Percentiles rank a stretch among this genome's conserved stretches.
phyloP scores from a whole-genome alignment of 1,140 invertebrate genomes.

The Papilio machaon region DNA sequence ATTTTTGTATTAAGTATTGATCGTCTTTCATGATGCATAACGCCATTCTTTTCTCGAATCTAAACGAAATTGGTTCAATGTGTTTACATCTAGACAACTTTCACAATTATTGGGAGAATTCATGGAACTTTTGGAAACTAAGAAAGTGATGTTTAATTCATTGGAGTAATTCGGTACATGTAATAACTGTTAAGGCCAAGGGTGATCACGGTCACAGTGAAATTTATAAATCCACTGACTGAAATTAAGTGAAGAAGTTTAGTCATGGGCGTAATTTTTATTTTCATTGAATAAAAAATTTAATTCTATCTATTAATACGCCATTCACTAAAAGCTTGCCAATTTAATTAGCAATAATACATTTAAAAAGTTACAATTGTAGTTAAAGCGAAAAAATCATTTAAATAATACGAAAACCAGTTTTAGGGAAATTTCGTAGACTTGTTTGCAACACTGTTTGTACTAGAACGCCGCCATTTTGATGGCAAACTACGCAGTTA shows the following conservation, averaged over 20 bases:
- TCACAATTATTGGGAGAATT: not conserved
- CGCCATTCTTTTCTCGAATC: constrained; percentile 20
- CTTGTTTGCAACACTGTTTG: not conserved
- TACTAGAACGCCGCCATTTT: constrained; percentile 30
- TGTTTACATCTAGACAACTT: not conserved
- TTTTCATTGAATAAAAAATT: too few relatives aligned
- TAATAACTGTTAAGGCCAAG: too few relatives aligned
- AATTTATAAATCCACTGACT: too few relatives aligned
- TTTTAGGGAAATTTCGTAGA: not conserved
- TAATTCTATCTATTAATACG: too few relatives aligned
- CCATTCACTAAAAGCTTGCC: too few relatives aligned
- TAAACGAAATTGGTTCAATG: constrained; percentile 2
- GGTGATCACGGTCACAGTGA: too few relatives aligned
- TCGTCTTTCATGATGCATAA: constrained; percentile 5
- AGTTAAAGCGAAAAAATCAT: not conserved
- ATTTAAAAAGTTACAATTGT: too few relatives aligned
- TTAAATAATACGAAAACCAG: not conserved
- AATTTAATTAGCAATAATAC: too few relatives aligned
- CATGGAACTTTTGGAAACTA: not conserved
- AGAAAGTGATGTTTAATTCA: not conserved
- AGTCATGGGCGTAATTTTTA: too few relatives aligned
- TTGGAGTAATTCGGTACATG: not conserved
- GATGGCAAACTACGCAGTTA: constrained; percentile 65
- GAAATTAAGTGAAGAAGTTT: too few relatives aligned
- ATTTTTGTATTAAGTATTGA: not conserved